Conservation (phyloP, 2,888 invertebrate species). For the Himalopsyche japonica region DNA sequence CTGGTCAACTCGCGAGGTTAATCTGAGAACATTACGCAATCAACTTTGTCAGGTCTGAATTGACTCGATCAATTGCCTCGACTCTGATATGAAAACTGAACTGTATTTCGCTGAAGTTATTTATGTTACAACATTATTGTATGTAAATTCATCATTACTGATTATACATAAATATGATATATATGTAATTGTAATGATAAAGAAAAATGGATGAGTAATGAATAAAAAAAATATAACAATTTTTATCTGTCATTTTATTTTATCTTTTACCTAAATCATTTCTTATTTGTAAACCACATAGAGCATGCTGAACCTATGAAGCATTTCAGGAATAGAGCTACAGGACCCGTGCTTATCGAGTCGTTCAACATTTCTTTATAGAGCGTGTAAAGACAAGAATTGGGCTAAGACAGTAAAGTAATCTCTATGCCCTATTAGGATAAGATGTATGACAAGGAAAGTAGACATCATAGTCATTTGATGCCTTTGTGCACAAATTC, state of each 20-base stretch:
- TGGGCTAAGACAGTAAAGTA: too few species aligned
- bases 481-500: too few species aligned
- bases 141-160: slow-evolving; percentile 30
- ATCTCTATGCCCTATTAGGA: too few species aligned
- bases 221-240: slow-evolving; percentile 39
- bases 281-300: too few species aligned
- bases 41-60: neutral
- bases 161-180: slow-evolving; percentile 35
- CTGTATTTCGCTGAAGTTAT: neutral
- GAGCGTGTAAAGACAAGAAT: too few species aligned
- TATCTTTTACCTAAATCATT: neutral
- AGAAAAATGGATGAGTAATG: slow-evolving; percentile 32
- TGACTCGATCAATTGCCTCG: neutral
- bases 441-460: too few species aligned
- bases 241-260: slow-evolving; percentile 18
- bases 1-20: neutral
- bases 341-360: too few species aligned
- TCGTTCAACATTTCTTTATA: too few species aligned
- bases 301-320: too few species aligned
- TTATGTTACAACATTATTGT: slow-evolving; percentile 7
- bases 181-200: slow-evolving; percentile 36
- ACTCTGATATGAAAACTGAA: neutral
- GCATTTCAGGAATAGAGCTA: too few species aligned
- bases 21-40: neutral
- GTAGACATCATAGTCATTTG: too few species aligned